Conservation (phyloP, 1,140 invertebrate genomes). For the Drosophila kepulauana region DNA sequence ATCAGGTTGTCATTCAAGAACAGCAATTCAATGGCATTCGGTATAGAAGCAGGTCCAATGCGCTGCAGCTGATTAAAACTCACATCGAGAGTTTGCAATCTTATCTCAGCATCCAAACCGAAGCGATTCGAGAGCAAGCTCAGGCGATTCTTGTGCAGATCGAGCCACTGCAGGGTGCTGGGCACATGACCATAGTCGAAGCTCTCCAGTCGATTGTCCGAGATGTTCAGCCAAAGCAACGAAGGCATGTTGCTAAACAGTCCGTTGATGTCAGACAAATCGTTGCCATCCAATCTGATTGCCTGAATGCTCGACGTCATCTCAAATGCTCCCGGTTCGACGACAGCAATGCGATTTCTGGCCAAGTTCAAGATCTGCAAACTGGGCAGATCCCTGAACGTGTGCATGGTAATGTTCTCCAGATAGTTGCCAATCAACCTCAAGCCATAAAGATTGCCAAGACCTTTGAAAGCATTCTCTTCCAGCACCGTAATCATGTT, state of each 20-base stretch:
- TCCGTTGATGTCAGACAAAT: slow-evolving; percentile 93
- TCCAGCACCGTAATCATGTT: slow-evolving; percentile 92
- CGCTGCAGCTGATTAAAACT: slow-evolving; percentile 93
- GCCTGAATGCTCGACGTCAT: slow-evolving; percentile 92
- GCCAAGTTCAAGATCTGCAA: slow-evolving; percentile 95
- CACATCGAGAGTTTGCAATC: slow-evolving; percentile 91
- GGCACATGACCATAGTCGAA: slow-evolving; percentile 96
- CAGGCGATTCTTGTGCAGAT: slow-evolving; percentile 95
- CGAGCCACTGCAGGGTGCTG: slow-evolving; percentile 93
- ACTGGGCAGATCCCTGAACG: slow-evolving; percentile 92
- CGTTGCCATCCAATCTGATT: slow-evolving; percentile 94
- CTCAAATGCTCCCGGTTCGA: slow-evolving; percentile 94
- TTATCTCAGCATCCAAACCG: slow-evolving; percentile 88
- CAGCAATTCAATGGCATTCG: slow-evolving; percentile 91
- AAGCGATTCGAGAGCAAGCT: slow-evolving; percentile 92
- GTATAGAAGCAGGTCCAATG: slow-evolving; percentile 89
- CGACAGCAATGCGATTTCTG: slow-evolving; percentile 91
- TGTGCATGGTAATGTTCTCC: slow-evolving; percentile 92
- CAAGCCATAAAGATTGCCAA: slow-evolving; percentile 92
- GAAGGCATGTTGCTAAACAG: slow-evolving; percentile 93
- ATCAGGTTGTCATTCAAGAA: slow-evolving; percentile 94
- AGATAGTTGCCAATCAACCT: slow-evolving; percentile 95
- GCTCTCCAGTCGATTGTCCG: slow-evolving; percentile 94
- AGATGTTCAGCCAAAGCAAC: slow-evolving; percentile 95
- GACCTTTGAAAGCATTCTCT: slow-evolving; percentile 92